Evolutionary conservation across 1,140 invertebrate species (phyloP), one percentile per base, ranked within the genome.

Genomic region (Trinorchestia longiramus): DNA sequence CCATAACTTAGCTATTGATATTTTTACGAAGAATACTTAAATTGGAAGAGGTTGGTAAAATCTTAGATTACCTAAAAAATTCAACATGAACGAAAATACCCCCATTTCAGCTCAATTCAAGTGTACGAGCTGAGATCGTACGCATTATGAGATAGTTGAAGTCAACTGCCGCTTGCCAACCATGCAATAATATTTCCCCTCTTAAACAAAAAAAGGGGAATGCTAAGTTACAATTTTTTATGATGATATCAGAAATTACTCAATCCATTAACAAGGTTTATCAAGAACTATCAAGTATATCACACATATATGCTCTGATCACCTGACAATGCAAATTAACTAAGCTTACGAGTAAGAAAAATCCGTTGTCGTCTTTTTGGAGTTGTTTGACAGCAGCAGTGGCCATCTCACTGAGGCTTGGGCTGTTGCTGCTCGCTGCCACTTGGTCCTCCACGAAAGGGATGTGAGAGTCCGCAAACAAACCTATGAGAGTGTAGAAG

Each of bases 291-390:
- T 77, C 15, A 23, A 77, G 0, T 45, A 77, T 41, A 17, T 6
- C 8, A 42, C n/a, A 94, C 1, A 94, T 11, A 77, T 36, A 19
- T 23, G 62, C 28, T 77, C 28, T 3, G 36, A 77, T 23, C 1
- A 36, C 62, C 15, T 15, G 28, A 36, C 15, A 23, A 77, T 17
- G 62, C 17, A 77, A 77, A n/a, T 77, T 3, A 90, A 90, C 43
- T 90, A 15, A 87, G 53, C 96, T 96, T 15, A 96, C 96, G 88
- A 96, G 42, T n/a, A 96, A 95, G 88, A 96, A 96, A 90, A 96
- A 96, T 23, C 96, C 96, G 23, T 95, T 47, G 23, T 95, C 40
- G 45, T 90, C 91, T 53, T 94, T 95, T 43, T 96, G 57, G 36
- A 96, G 96, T 44, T 88, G 57, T 15, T 41, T 57, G 47, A 95